Conservation (phyloP, 2,888 invertebrate genomes). For the Rhagonycha lutea region DNA sequence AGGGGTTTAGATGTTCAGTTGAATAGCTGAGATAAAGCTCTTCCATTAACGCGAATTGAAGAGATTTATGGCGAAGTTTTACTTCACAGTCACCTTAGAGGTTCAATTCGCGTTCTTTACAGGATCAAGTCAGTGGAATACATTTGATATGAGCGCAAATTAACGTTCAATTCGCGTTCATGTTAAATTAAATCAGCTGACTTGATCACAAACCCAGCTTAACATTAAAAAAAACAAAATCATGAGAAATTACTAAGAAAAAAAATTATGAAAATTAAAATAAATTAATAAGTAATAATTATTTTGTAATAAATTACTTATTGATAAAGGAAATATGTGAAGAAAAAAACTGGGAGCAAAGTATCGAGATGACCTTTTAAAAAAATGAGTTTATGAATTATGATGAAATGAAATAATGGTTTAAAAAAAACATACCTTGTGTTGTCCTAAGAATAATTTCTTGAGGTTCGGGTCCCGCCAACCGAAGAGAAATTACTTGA, state of each 20-base stretch:
- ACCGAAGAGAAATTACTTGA: constrained; percentile 73
- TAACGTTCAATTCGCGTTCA: neutral
- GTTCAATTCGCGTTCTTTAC: too few species aligned
- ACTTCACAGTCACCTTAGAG: too few species aligned
- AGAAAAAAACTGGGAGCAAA: neutral
- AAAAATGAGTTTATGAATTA: neutral
- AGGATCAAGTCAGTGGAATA: too few species aligned
- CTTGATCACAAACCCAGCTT: neutral
- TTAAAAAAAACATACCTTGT: constrained; percentile 43
- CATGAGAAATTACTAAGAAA: neutral
- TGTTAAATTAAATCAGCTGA: too few species aligned
- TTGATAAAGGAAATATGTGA: neutral
- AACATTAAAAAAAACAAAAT: neutral
- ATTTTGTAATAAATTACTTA: neutral
- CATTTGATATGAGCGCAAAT: too few species aligned
- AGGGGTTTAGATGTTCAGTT: too few species aligned
- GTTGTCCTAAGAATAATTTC: constrained; percentile 69
- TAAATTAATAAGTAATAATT: neutral
- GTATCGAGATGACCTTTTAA: neutral
- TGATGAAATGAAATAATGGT: too few species aligned
- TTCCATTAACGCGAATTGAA: too few species aligned
- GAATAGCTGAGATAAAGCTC: too few species aligned
- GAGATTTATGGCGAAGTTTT: too few species aligned
- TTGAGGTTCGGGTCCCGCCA: constrained; percentile 70
- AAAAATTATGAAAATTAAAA: neutral